phyloP scores from a whole-genome alignment of 2,888 invertebrate species.

The Campoplex nolae region DNA sequence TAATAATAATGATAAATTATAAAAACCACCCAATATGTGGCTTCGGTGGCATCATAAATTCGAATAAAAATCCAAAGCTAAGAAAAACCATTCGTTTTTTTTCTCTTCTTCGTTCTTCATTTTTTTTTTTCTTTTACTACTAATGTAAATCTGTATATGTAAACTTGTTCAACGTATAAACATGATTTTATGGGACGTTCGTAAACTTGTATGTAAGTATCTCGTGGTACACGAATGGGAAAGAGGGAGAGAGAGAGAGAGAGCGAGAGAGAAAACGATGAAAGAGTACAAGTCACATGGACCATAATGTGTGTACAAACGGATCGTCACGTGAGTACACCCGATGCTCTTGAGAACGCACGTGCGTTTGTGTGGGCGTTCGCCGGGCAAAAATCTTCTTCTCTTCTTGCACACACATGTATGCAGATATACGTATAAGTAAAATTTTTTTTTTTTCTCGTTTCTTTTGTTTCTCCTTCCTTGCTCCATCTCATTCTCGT shows the following conservation, averaged over 20 bases:
- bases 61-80: background rate
- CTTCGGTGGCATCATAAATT: background rate
- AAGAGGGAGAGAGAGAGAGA: slow-evolving; percentile 26
- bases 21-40: background rate
- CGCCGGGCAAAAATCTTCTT: slow-evolving; percentile 4
- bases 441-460: slow-evolving; percentile 14
- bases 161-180: slow-evolving; percentile 39
- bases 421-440: background rate
- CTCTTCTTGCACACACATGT: background rate
- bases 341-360: slow-evolving; percentile 62
- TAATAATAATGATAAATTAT: background rate
- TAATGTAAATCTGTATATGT: slow-evolving; percentile 47
- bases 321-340: slow-evolving; percentile 69
- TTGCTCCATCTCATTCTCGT: slow-evolving; percentile 45
- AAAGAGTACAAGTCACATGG: slow-evolving; percentile 45
- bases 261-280: slow-evolving; percentile 38
- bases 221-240: slow-evolving; percentile 28
- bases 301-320: slow-evolving; percentile 66
- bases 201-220: slow-evolving; percentile 56
- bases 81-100: background rate
- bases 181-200: slow-evolving; percentile 48
- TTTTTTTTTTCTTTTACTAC: slow-evolving; percentile 57
- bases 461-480: slow-evolving; percentile 50
- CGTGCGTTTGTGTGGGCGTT: slow-evolving; percentile 72
- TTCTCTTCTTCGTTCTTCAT: background rate